Conservation (phyloP, 2,888 invertebrate genomes). For the Apotomis betuletana region DNA sequence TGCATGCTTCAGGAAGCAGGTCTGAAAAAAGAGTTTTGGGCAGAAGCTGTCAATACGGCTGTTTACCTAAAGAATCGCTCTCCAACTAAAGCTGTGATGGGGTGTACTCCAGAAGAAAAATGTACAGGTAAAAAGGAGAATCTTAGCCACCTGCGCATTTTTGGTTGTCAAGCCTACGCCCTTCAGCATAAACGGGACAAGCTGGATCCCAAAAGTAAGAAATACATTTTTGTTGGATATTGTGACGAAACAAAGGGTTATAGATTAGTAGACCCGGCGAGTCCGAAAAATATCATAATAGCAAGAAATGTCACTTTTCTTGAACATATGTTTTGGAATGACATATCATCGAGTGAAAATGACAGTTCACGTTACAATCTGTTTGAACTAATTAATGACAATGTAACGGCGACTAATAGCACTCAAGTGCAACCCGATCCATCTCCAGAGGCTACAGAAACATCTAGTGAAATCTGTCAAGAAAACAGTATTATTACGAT, state of each 20-base stretch:
- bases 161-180: conserved; percentile 14
- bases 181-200: not conserved
- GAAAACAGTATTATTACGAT: not conserved
- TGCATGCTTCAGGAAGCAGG: conserved; percentile 8
- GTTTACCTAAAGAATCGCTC: conserved; percentile 18
- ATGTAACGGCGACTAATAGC: not conserved
- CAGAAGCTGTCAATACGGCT: not conserved
- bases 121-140: conserved; percentile 1
- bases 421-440: not conserved
- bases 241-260: not conserved
- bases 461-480: not conserved
- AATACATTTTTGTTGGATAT: not conserved
- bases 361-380: not conserved
- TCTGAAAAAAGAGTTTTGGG: conserved; percentile 11
- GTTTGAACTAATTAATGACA: not conserved
- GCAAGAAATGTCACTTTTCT: not conserved
- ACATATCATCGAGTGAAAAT: not conserved
- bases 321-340: not conserved
- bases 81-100: conserved; percentile 24
- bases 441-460: not conserved
- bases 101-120: conserved; percentile 4
- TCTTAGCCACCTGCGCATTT: conserved; percentile 10
- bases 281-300: not conserved
- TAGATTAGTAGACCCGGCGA: not conserved
- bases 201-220: not conserved